A percentile compares a stretch with the other conserved stretches of the same genome.
Evolutionary conservation across 2,113 vertebrate species (phyloP).

Genomic region (Ammodytes marinus): DNA sequence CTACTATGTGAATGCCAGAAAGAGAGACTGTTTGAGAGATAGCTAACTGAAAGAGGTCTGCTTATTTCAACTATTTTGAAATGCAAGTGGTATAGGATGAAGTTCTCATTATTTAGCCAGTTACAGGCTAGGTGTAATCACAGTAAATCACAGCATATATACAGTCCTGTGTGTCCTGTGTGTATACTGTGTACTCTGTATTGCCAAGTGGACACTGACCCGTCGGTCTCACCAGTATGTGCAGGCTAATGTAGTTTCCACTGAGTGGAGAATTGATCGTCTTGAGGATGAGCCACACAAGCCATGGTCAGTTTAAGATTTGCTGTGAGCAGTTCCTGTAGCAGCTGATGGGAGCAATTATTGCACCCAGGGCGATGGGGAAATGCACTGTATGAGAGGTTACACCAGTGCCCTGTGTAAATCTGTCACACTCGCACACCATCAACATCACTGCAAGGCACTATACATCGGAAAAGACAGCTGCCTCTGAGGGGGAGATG

Average conservation of each 20-base stretch:
- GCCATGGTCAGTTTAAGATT: constrained; percentile 14
- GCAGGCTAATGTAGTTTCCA: constrained; percentile 39
- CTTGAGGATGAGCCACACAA: constrained; percentile 26
- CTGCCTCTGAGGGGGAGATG: background rate
- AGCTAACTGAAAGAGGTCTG: background rate
- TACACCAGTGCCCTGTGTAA: constrained; percentile 7
- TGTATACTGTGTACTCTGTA: background rate
- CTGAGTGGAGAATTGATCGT: constrained; percentile 44
- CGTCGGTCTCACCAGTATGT: constrained; percentile 24
- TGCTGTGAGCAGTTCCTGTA: constrained; percentile 27
- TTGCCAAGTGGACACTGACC: background rate
- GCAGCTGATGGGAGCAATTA: constrained; percentile 30
- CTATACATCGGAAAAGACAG: constrained; percentile 1
- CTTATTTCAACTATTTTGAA: constrained; percentile 3
- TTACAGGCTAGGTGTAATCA: background rate
- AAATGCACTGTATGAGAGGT: constrained; percentile 1
- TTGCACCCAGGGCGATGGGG: constrained; percentile 1
- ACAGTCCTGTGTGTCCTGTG: background rate
- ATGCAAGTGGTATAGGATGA: background rate
- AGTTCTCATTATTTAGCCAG: background rate
- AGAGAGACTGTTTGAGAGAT: background rate
- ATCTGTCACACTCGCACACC: constrained; percentile 7
- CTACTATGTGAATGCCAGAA: background rate
- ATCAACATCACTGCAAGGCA: background rate
- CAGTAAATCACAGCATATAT: background rate